These are phyloP conservation scores for Diadumene lineata DNA, from an alignment of 92 coral and sea anemone species.

Conservation along the genomic window DNA sequence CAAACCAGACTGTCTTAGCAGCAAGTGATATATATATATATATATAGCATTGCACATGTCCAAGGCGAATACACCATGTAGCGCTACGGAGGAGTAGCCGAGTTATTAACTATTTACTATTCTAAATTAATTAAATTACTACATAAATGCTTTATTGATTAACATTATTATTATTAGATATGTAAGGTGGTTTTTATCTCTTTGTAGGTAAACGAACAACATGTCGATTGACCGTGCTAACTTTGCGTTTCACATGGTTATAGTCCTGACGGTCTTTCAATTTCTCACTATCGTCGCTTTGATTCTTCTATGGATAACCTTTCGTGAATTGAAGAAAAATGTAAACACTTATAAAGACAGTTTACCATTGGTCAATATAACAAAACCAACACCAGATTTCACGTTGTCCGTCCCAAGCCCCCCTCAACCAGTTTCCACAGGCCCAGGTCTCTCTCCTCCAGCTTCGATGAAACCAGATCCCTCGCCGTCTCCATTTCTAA, in stretches of 20 bases:
- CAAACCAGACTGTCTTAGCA: too few species aligned
- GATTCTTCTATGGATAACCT: neutral
- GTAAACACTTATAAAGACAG: conserved; percentile 2
- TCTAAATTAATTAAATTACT: too few species aligned
- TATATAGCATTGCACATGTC: too few species aligned
- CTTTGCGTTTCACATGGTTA: conserved; percentile 2
- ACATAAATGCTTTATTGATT: neutral
- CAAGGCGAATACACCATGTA: too few species aligned
- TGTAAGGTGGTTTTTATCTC: neutral
- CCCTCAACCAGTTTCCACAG: neutral
- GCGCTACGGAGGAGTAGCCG: too few species aligned
- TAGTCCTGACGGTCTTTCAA: conserved; percentile 4
- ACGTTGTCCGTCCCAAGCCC: too few species aligned
- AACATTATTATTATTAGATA: neutral
- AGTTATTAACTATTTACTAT: too few species aligned
- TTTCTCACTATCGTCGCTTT: neutral
- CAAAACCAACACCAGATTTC: too few species aligned
- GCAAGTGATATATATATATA: too few species aligned
- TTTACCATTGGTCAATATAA: conserved; percentile 7
- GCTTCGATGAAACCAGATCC: neutral
- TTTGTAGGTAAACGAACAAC: too few species aligned
- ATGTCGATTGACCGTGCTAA: neutral
- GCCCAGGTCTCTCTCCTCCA: neutral
- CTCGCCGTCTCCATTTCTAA: neutral
- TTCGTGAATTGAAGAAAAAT: conserved; percentile 3